A percentile compares a stretch with the other conserved stretches of the same genome.
Evolutionary conservation across 64 coral and sea anemone species (phyloP).

Genomic region (Montipora capricornis): DNA sequence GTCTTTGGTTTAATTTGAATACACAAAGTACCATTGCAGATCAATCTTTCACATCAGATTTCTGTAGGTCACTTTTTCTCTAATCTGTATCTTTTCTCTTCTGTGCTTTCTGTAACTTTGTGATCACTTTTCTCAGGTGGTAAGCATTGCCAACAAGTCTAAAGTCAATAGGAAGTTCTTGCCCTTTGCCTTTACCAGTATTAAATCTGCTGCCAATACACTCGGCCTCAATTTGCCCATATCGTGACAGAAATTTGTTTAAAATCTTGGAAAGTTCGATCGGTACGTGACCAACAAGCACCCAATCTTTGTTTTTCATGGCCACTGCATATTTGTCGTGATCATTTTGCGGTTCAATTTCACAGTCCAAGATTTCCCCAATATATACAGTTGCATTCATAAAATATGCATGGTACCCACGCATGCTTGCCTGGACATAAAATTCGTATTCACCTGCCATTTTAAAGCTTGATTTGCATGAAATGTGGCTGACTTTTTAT

Average conservation of each 20-base stretch:
- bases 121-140: conserved; percentile 16
- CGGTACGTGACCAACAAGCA: conserved; percentile 56
- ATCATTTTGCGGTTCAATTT: conserved; percentile 61
- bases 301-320: conserved; percentile 52
- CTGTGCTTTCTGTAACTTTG: conserved; percentile 16
- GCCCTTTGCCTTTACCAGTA: conserved; percentile 16
- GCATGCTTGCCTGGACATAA: conserved; percentile 53
- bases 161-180: conserved; percentile 24
- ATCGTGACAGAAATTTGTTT: conserved; percentile 55
- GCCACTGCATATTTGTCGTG: conserved; percentile 65
- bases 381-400: conserved; percentile 35
- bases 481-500: conserved; percentile 49
- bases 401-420: conserved; percentile 68
- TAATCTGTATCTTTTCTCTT: conserved; percentile 45
- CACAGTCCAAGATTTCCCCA: conserved; percentile 64
- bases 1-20: conserved; percentile 14
- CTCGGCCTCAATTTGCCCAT: conserved; percentile 71
- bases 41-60: conserved; percentile 26
- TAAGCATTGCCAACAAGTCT: conserved; percentile 24
- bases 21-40: conserved; percentile 16
- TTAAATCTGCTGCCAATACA: conserved; percentile 67
- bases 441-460: conserved; percentile 73
- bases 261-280: conserved; percentile 57
- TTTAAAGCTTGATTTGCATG: conserved; percentile 33
- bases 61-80: conserved; percentile 52